Percentiles rank a stretch among this genome's conserved stretches.
These are phyloP conservation scores for Eueremaeus valkanovi DNA, from an alignment of 2,888 invertebrate species.

Conservation along the genomic window DNA sequence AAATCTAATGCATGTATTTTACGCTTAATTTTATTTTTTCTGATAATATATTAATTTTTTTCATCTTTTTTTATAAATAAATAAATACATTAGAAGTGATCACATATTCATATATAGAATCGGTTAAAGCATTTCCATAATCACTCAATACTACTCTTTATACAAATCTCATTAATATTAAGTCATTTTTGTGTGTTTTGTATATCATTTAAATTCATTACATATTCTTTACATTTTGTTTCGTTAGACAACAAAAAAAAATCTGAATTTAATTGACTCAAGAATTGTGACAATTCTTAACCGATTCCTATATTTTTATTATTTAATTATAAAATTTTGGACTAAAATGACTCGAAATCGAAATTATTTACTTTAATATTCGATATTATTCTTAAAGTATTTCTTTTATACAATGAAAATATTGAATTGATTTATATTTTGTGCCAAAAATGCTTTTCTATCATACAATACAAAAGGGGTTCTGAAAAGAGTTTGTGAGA, in stretches of 20 bases:
- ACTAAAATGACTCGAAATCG: conserved; percentile 22
- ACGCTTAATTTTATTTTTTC: neutral
- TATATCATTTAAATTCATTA: neutral
- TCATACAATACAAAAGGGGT: conserved; percentile 29
- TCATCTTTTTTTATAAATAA: conserved; percentile 14
- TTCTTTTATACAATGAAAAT: conserved; percentile 14
- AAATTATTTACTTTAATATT: neutral
- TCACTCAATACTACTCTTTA: neutral
- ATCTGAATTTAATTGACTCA: too few species aligned
- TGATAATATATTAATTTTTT: conserved; percentile 18
- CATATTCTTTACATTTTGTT: too few species aligned
- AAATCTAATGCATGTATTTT: conserved; percentile 5
- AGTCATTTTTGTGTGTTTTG: neutral
- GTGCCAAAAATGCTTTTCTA: conserved; percentile 24
- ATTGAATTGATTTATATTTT: neutral
- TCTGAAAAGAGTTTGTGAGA: neutral
- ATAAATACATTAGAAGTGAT: conserved; percentile 33
- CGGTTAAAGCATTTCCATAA: neutral
- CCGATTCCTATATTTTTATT: neutral
- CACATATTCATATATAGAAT: conserved; percentile 9
- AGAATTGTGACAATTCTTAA: neutral
- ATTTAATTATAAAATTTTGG: neutral
- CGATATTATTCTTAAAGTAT: too few species aligned
- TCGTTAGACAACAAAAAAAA: too few species aligned
- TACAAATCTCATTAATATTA: neutral